A percentile compares a stretch with the other conserved stretches of the same genome.
These are phyloP conservation scores for Diuraphis noxia DNA, from an alignment of 1,140 invertebrate species.

Conservation along the genomic window DNA sequence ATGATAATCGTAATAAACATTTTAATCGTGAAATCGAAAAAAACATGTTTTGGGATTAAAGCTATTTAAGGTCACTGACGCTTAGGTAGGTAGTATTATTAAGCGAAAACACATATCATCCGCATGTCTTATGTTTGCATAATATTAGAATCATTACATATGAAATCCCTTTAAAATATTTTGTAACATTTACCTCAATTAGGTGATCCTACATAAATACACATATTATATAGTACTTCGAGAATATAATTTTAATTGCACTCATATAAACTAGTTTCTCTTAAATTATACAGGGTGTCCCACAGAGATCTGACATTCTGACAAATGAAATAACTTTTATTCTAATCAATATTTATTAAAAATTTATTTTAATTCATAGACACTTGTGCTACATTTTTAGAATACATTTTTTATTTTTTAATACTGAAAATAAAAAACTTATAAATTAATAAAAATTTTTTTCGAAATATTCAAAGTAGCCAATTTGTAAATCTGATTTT, in stretches of 20 bases:
- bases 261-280: background rate
- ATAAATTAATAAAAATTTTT: too few relatives aligned
- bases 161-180: background rate
- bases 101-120: background rate
- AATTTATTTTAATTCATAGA: too few relatives aligned
- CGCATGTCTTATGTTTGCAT: background rate
- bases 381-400: too few relatives aligned
- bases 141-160: background rate
- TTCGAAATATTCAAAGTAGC: too few relatives aligned
- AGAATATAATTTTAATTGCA: background rate
- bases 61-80: background rate
- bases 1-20: background rate
- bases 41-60: background rate
- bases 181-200: background rate
- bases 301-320: too few relatives aligned
- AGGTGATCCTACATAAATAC: background rate
- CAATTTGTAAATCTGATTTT: too few relatives aligned
- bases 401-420: too few relatives aligned
- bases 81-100: too few relatives aligned
- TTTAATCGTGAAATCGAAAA: background rate
- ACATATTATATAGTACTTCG: background rate
- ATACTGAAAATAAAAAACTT: too few relatives aligned
- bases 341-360: too few relatives aligned
- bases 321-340: too few relatives aligned
- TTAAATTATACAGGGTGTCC: too few relatives aligned